phyloP scores from a whole-genome alignment of 2,797 vertebrate genomes.

The Ctenochaetus hawaiiensis region DNA sequence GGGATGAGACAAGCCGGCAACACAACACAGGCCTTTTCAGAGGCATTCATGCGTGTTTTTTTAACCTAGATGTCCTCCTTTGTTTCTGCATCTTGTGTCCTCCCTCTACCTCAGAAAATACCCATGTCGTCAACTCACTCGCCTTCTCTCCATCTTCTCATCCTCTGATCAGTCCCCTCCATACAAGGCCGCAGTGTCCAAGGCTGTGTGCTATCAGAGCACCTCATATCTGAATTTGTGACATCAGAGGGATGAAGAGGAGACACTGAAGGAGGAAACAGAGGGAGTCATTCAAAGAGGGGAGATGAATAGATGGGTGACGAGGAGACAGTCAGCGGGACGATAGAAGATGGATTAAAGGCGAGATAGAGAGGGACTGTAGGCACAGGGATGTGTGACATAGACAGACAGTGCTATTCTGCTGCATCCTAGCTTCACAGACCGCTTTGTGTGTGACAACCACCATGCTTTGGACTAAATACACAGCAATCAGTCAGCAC shows the following conservation, averaged over 20 bases:
- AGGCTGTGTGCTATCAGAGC: conserved; percentile 53
- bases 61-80: conserved; percentile 79
- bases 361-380: conserved; percentile 46
- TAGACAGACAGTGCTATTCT: conserved; percentile 64
- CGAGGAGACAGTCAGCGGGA: conserved; percentile 60
- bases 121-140: conserved; percentile 27
- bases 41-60: conserved; percentile 79
- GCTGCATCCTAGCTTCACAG: conserved; percentile 45
- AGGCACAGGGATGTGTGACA: conserved; percentile 52
- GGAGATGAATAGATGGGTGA: conserved; percentile 64
- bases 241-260: conserved; percentile 65
- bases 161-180: conserved; percentile 54
- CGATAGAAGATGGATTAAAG: conserved; percentile 70
- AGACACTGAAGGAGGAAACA: conserved; percentile 49
- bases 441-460: conserved; percentile 54
- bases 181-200: conserved; percentile 71
- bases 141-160: conserved; percentile 46
- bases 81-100: conserved; percentile 73
- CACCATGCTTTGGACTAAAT: conserved; percentile 48
- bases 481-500: conserved; percentile 50
- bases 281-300: conserved; percentile 59
- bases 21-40: conserved; percentile 78
- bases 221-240: conserved; percentile 71
- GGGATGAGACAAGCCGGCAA: conserved; percentile 69
- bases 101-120: conserved; percentile 58